Conservation (phyloP, 2,888 invertebrate species). For the Linnaemya vulpina region DNA sequence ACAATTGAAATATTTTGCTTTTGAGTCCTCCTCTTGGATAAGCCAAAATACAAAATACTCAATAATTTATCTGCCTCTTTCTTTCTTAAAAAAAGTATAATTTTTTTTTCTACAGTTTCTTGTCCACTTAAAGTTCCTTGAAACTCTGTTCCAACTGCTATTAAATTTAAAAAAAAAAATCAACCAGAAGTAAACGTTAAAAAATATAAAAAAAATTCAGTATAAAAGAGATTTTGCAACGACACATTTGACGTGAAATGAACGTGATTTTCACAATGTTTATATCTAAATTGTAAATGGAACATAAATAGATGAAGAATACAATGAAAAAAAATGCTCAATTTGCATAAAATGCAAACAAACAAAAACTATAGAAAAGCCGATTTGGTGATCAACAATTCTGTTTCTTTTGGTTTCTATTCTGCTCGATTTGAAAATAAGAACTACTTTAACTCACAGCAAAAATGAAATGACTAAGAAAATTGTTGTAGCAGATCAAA, state of each 20-base stretch:
- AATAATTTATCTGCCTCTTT: neutral
- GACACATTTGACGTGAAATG: slow-evolving; percentile 66
- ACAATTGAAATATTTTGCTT: neutral
- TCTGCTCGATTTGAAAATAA: slow-evolving; percentile 28
- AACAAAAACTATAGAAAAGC: slow-evolving; percentile 44
- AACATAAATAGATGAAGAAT: slow-evolving; percentile 15
- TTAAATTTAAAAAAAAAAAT: slow-evolving; percentile 41
- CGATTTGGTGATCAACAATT: slow-evolving; percentile 40
- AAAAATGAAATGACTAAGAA: slow-evolving; percentile 40
- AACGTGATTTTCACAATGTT: slow-evolving; percentile 66
- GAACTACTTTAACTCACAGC: neutral
- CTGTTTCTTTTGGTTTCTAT: neutral
- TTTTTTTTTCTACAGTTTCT: neutral
- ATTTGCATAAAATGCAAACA: slow-evolving; percentile 61
- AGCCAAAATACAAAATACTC: neutral
- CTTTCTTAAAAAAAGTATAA: neutral
- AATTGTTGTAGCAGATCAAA: slow-evolving; percentile 3
- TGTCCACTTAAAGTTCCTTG: slow-evolving; percentile 33
- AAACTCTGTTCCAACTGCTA: slow-evolving; percentile 57
- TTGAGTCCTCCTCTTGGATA: neutral
- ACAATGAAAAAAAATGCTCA: slow-evolving; percentile 43
- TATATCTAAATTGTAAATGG: slow-evolving; percentile 6
- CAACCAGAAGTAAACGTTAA: neutral
- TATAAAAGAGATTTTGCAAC: slow-evolving; percentile 61
- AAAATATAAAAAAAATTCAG: neutral